Evolutionary conservation across 2,113 vertebrate genomes (phyloP), one percentile per base, ranked within the genome.

Genomic region (Plectropomus leopardus): DNA sequence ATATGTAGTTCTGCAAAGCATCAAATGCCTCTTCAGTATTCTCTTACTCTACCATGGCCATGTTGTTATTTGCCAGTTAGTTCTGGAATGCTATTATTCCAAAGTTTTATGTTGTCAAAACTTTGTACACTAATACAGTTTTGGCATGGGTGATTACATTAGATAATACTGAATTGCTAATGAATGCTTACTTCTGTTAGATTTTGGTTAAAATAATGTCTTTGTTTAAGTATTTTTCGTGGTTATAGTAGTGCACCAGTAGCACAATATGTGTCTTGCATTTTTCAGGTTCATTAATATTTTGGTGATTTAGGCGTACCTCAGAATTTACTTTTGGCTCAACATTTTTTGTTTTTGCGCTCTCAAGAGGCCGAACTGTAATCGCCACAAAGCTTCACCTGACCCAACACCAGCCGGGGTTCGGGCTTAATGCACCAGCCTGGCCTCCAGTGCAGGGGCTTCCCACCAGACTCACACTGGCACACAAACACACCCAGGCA

Each of bases 401-500:
- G 88, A 93, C 78, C 81, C 60, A 7, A 82, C 79, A 87, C 76
- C 87, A 80, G 76, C 80, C 81, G 32, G 47, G 51, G 42, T 82
- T 68, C 9, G 3, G 57, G 53, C 68, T 82, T 63, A n/a, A 64
- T 63, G 68, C 50, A 51, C 51, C 70, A 75, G 63, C 42, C 80
- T 64, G 73, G 79, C 71, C 63, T 74, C 72, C 60, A 36, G 83
- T 50, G 66, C 72, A 79, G 82, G 76, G 66, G 63, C 82, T 86
- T 88, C 71, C 79, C 88, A 87, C 84, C 89, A 87, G 59, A 84
- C 82, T 82, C 80, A 26, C 81, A 76, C 48, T 86, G 88, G 88
- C 84, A 90, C 82, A 80, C 76, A 92, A 89, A 92, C 86, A 88
- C 84, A 83, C 84, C 85, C 90, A 74, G 78, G 83, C 87, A 86